Conservation (phyloP, 1,140 invertebrate species). For the Pseudomyrmex gracilis region DNA sequence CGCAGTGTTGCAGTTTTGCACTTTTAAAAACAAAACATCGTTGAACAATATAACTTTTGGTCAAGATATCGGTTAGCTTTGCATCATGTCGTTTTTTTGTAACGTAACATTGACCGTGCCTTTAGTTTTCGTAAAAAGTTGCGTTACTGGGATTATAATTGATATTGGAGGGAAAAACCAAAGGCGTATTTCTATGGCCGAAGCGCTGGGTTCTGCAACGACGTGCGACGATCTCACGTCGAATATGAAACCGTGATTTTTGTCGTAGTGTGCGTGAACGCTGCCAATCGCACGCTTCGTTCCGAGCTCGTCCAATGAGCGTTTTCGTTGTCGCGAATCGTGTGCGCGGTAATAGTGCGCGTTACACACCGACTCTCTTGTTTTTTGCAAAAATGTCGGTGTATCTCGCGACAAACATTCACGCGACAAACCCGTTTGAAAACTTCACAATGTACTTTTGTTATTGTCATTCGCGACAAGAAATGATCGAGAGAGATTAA, state of each 20-base stretch:
- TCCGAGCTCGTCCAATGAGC: conserved; percentile 70
- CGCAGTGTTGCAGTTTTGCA: no score
- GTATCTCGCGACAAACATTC: conserved; percentile 34
- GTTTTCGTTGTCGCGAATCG: conserved; percentile 41
- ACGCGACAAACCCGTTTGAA: background rate
- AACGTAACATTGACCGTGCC: no score
- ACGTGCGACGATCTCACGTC: conserved; percentile 47
- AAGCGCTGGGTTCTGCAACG: background rate
- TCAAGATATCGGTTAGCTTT: no score
- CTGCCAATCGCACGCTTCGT: conserved; percentile 68
- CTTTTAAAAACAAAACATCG: no score
- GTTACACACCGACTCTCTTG: conserved; percentile 60
- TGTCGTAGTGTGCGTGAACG: conserved; percentile 59
- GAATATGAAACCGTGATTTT: conserved; percentile 56
- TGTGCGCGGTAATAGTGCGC: conserved; percentile 60
- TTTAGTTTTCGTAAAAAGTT: background rate
- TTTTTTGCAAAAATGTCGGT: conserved; percentile 65
- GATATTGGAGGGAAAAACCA: background rate
- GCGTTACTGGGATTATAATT: background rate
- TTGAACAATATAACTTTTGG: no score
- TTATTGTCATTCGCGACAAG: background rate
- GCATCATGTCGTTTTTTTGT: no score
- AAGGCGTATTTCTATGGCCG: background rate
- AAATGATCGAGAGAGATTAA: background rate
- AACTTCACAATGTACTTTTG: conserved; percentile 7